A percentile compares a stretch with the other conserved stretches of the same genome.
phyloP scores from a whole-genome alignment of 2,888 invertebrate genomes.

The Escarpia spicata region DNA sequence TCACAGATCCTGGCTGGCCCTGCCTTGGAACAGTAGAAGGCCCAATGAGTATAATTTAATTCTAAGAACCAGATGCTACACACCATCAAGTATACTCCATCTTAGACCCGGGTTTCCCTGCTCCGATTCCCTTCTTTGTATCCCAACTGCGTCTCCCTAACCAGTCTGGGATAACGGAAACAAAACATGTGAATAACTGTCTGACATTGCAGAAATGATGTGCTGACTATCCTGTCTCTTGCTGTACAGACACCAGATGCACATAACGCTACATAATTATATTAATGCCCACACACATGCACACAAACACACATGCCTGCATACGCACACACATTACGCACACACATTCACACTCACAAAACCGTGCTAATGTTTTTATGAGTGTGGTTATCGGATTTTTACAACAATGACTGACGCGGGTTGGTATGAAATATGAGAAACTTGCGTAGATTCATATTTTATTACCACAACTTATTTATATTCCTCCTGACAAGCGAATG shows the following conservation, averaged over 20 bases:
- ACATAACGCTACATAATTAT: background rate
- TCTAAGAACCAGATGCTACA: background rate
- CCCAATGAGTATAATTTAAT: background rate
- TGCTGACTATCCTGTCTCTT: background rate
- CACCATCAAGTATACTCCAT: background rate
- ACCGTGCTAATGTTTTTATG: background rate
- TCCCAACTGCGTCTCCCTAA: background rate
- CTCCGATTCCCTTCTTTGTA: too few relatives aligned
- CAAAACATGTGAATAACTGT: background rate
- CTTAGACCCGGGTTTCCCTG: background rate
- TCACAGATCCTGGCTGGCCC: background rate
- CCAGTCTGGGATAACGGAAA: background rate
- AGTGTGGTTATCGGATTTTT: background rate
- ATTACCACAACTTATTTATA: background rate
- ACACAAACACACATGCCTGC: background rate
- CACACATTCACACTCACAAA: background rate
- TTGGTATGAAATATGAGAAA: background rate
- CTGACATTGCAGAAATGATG: background rate
- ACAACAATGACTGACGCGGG: background rate
- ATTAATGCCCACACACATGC: background rate
- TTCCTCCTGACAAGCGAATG: background rate
- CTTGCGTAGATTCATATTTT: background rate
- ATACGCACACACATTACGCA: background rate
- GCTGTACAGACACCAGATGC: background rate
- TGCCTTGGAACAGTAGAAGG: background rate